These are phyloP conservation scores for Lamprologus speciosus DNA, from an alignment of 2,113 vertebrate species.

Conservation along the genomic window DNA sequence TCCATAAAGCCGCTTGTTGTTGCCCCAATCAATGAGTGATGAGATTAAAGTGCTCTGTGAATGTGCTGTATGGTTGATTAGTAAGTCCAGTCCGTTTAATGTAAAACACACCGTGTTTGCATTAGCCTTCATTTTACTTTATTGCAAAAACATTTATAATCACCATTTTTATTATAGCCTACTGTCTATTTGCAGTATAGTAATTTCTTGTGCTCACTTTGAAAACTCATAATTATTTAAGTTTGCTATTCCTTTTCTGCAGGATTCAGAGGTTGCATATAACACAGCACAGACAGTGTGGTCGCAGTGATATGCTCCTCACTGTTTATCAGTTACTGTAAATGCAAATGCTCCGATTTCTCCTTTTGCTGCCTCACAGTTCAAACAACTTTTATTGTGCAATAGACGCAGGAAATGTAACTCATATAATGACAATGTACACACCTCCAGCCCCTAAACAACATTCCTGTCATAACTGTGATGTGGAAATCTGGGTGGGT, in stretches of 20 bases:
- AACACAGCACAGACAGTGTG: not conserved
- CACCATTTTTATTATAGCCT: not conserved
- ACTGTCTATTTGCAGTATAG: not conserved
- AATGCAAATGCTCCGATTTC: not conserved
- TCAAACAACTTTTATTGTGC: not conserved
- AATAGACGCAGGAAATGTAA: not conserved
- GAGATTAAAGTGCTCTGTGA: not conserved
- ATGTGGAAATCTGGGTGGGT: not conserved
- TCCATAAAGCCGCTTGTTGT: not conserved
- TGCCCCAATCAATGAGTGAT: not conserved
- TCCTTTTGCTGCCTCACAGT: not conserved
- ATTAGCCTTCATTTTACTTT: not conserved
- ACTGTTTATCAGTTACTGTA: not conserved
- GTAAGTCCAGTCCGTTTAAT: not conserved
- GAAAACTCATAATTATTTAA: not conserved
- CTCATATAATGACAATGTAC: not conserved
- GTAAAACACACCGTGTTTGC: not conserved
- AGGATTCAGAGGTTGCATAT: not conserved
- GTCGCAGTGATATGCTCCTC: not conserved
- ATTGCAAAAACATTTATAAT: not conserved
- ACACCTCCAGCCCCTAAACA: not conserved
- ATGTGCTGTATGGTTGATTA: not conserved
- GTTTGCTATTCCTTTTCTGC: not conserved
- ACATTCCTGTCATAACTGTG: not conserved
- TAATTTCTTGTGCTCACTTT: not conserved